Evolutionary conservation across 2,888 invertebrate species (phyloP).

Genomic region (Sarcophaga variegata): DNA sequence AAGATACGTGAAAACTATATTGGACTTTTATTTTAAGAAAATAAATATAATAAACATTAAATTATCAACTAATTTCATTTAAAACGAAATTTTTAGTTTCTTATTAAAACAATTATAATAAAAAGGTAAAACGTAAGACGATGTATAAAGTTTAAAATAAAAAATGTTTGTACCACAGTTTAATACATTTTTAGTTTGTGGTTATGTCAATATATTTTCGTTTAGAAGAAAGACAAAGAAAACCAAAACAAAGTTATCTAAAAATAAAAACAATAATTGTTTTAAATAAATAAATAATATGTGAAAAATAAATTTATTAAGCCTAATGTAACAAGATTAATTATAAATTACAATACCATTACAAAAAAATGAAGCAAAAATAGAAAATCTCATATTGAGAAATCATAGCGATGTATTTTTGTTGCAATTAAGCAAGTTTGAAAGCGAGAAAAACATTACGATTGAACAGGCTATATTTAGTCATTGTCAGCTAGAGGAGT

Average conservation of each 20-base stretch:
- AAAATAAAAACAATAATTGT: background rate
- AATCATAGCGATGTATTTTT: constrained; percentile 44
- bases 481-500: constrained; percentile 28
- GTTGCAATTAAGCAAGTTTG: constrained; percentile 11
- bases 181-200: constrained; percentile 47
- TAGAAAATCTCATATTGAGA: constrained; percentile 45
- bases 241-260: constrained; percentile 14
- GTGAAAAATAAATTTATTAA: background rate
- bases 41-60: constrained; percentile 12
- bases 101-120: constrained; percentile 25
- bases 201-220: constrained; percentile 60
- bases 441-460: constrained; percentile 32
- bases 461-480: background rate
- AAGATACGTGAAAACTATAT: constrained; percentile 48
- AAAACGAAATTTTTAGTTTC: constrained; percentile 60
- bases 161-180: constrained; percentile 17
- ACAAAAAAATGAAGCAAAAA: background rate
- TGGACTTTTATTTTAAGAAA: constrained; percentile 34
- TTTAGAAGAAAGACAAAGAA: constrained; percentile 31
- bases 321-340: background rate
- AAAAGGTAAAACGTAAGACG: constrained; percentile 49
- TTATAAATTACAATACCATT: background rate
- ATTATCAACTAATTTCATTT: constrained; percentile 16
- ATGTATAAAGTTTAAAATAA: background rate
- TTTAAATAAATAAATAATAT: background rate